Evolutionary conservation across 2,888 invertebrate species (phyloP), one percentile per base, ranked within the genome.

Genomic region (Apoda limacodes): DNA sequence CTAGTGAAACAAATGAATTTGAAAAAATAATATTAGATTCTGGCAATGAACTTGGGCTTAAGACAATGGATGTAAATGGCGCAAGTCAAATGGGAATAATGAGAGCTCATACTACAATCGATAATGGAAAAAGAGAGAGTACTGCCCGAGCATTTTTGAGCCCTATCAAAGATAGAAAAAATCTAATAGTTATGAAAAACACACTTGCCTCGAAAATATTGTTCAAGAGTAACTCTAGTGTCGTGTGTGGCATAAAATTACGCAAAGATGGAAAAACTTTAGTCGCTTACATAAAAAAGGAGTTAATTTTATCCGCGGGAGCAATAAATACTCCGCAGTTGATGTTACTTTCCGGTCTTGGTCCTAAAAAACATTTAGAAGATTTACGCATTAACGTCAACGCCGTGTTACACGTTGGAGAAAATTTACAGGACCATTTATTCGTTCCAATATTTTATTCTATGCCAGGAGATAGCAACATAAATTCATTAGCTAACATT

Each of bases 111-210:
- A 66, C 60, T 6, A 84, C 71, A 11, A 64, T 72, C 31, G 71
- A 75, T 43, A 52, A 65, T 15, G 84, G 83, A 1, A 43, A 52
- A 5, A 60, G 84, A 35, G 72, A 68, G 30, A 81, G 83, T 39
- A 82, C 84, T 1, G 78, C 83, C 1, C 72, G 75, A 43, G 82
- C 83, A 25, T 88, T 80, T 46, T 52, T 85, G 5, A 54, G 56
- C 5, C 61, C 64, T 2, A 41, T 58, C 1, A 71, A 60, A 48
- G 51, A 65, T 4, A 59, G 72, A 34, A 45, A 55, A 21, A 82
- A 82, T 45, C 48, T 82, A 6, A 64, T 76, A 28, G 60, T 82
- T 0, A 55, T 82, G 2, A 84, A 83, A 39, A 61, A 83, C 38
- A 71, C 83, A 1, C 54, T 70, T n/a, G 86, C 71, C 1, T 82